phyloP scores from a whole-genome alignment of 2,797 vertebrate species.

The Cyclura pinguis region DNA sequence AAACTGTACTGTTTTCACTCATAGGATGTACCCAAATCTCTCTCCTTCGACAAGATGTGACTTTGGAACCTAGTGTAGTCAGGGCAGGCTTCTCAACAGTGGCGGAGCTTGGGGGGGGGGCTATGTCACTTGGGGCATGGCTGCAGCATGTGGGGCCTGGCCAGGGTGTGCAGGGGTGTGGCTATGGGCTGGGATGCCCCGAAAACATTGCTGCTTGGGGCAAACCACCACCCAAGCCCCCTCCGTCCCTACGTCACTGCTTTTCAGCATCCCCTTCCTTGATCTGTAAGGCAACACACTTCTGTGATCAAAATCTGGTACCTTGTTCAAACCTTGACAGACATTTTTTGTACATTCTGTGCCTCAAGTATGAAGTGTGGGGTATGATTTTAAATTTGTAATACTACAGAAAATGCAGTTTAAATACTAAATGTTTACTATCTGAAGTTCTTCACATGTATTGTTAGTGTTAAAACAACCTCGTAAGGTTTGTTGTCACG shows the following conservation, averaged over 20 bases:
- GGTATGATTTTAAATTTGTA: neutral
- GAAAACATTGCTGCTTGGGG: no score
- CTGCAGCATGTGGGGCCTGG: no score
- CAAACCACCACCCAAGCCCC: no score
- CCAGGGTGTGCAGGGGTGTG: no score
- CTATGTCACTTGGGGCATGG: no score
- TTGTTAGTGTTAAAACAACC: neutral
- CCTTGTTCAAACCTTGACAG: neutral
- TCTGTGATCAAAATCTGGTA: neutral
- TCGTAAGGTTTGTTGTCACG: neutral
- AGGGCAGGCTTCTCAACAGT: neutral
- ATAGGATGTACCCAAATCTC: neutral
- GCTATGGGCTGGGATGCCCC: no score
- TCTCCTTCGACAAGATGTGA: neutral
- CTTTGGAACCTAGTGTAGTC: neutral
- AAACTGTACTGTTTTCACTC: neutral
- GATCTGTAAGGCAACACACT: neutral
- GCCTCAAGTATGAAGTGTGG: neutral
- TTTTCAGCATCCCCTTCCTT: neutral
- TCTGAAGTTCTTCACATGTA: neutral
- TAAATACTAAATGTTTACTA: neutral
- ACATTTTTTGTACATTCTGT: neutral
- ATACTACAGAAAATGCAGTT: neutral
- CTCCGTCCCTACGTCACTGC: no score
- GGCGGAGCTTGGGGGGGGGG: no score